Evolutionary conservation across 2,797 vertebrate genomes (phyloP).

Genomic region (Thamnophis elegans): DNA sequence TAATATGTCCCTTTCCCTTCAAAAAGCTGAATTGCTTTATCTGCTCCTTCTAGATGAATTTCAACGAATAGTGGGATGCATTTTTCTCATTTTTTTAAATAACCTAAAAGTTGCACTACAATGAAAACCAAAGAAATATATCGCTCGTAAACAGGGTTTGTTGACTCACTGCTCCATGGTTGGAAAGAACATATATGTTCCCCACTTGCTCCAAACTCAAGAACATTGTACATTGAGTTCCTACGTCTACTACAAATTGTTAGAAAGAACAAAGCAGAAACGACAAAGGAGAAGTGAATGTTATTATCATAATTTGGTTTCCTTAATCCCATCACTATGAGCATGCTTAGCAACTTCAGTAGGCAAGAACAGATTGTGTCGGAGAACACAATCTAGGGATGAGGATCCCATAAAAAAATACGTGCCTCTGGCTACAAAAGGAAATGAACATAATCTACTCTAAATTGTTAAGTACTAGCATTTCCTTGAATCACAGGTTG

Average conservation of each 20-base stretch:
- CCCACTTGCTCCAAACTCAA: background rate
- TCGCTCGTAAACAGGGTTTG: background rate
- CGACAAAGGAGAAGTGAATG: constrained; percentile 26
- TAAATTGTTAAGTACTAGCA: constrained; percentile 18
- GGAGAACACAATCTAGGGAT: constrained; percentile 46
- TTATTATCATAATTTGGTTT: constrained; percentile 41
- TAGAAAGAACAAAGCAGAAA: constrained; percentile 6
- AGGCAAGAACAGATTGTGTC: constrained; percentile 49
- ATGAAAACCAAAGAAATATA: background rate
- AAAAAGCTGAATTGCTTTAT: background rate
- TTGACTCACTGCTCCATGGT: background rate
- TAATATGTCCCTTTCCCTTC: background rate
- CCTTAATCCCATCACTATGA: constrained; percentile 45
- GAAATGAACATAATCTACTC: constrained; percentile 48
- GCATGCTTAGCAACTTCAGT: constrained; percentile 60
- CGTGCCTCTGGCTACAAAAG: constrained; percentile 47
- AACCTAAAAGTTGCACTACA: background rate
- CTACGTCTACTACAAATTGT: background rate
- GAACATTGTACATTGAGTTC: background rate
- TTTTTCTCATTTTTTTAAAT: background rate
- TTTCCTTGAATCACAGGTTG: constrained; percentile 29
- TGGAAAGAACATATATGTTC: background rate
- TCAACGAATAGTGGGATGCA: background rate
- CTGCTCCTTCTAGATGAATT: background rate
- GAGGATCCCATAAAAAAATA: constrained; percentile 56